Evolutionary conservation across 2,113 vertebrate species (phyloP).

Genomic region (Seriola rivoliana): DNA sequence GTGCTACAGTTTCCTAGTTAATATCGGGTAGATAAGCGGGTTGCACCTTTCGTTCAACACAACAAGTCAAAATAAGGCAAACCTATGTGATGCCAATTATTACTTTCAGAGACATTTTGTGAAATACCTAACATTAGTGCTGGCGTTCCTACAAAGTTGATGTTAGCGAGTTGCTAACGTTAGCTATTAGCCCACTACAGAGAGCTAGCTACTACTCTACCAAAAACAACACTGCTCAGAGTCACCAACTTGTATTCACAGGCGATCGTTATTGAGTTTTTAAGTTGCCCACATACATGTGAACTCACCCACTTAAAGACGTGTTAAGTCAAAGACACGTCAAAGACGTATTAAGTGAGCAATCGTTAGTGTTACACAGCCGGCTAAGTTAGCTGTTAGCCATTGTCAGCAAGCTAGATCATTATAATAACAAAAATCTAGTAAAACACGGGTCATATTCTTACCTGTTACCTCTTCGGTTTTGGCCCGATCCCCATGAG

Average conservation of each 20-base stretch:
- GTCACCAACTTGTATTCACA: accelerated
- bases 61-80: not conserved
- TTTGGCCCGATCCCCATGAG: conserved; percentile 75
- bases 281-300: not conserved
- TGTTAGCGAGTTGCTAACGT: conserved; percentile 37
- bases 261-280: no score
- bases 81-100: not conserved
- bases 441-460: not conserved
- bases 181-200: conserved; percentile 6
- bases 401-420: conserved; percentile 6
- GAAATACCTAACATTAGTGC: accelerated
- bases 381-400: conserved; percentile 56
- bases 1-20: not conserved
- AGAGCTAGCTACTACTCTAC: not conserved
- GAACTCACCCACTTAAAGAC: not conserved
- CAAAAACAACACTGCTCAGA: not conserved
- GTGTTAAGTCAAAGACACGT: no score
- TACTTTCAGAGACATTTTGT: not conserved
- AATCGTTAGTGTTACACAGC: not conserved
- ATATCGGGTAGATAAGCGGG: accelerated
- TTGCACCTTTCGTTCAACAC: not conserved
- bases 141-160: conserved; percentile 26
- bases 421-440: not conserved
- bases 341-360: not conserved
- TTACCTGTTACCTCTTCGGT: conserved; percentile 83